These are phyloP conservation scores for Nomada ruficornis DNA, from an alignment of 2,888 invertebrate species.

Conservation along the genomic window DNA sequence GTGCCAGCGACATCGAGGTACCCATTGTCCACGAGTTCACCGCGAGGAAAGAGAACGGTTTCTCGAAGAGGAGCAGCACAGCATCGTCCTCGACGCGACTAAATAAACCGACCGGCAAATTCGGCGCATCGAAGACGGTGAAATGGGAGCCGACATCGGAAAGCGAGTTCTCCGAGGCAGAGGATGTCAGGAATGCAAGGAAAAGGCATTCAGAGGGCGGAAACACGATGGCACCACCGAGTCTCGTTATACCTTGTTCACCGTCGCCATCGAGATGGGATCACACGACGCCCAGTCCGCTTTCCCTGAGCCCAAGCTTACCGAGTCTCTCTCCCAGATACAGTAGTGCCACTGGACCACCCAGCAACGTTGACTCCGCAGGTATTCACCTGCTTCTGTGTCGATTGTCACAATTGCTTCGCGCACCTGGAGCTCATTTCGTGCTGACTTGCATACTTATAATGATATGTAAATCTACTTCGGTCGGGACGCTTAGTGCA, in stretches of 20 bases:
- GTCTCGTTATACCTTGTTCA: constrained; percentile 78
- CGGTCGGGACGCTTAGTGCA: too few relatives aligned
- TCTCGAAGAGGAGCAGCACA: constrained; percentile 65
- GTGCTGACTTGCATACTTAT: neutral
- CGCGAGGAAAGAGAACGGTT: constrained; percentile 81
- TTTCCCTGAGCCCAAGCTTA: constrained; percentile 87
- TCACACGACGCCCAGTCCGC: constrained; percentile 85
- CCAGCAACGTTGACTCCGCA: constrained; percentile 83
- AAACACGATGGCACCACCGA: constrained; percentile 68
- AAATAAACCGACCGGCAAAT: constrained; percentile 63
- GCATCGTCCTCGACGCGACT: constrained; percentile 50
- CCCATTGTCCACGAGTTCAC: constrained; percentile 89
- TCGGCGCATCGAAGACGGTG: constrained; percentile 83
- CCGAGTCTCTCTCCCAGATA: constrained; percentile 86
- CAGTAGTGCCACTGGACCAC: constrained; percentile 80
- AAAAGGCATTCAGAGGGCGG: constrained; percentile 75
- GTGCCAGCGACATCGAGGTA: constrained; percentile 87
- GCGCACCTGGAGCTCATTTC: neutral
- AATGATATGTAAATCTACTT: too few relatives aligned
- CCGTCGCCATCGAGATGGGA: constrained; percentile 82
- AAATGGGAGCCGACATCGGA: constrained; percentile 88
- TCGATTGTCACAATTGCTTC: neutral
- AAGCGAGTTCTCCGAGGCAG: constrained; percentile 87
- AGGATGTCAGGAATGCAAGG: constrained; percentile 84
- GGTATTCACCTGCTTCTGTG: constrained; percentile 72